Evolutionary conservation across 1,140 invertebrate species (phyloP).

Genomic region (Orussus abietinus): DNA sequence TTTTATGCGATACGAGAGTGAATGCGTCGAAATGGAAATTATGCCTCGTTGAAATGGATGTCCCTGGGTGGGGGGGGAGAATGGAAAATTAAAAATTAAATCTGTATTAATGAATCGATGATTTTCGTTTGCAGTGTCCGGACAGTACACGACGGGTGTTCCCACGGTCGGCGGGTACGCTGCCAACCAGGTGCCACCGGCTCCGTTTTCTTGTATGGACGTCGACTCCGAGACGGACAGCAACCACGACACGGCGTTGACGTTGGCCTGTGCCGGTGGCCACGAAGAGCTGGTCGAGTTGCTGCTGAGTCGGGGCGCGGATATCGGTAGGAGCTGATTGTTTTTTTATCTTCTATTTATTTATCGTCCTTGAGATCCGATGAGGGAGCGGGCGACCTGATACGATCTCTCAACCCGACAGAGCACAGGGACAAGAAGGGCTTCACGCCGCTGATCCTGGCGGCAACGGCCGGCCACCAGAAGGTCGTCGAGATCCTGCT

Average conservation of each 20-base stretch:
- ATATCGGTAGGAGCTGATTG: conserved; percentile 64
- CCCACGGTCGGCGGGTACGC: conserved; percentile 29
- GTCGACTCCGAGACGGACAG: conserved; percentile 96
- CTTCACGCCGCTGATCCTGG: conserved; percentile 95
- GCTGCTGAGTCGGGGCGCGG: conserved; percentile 82
- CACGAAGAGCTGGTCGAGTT: conserved; percentile 93
- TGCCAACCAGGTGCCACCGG: conserved; percentile 49
- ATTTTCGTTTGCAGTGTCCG: conserved; percentile 31
- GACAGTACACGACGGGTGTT: conserved; percentile 38
- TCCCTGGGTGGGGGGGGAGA: no score
- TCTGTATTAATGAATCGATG: neutral
- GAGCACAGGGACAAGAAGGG: conserved; percentile 99
- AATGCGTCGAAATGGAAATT: no score
- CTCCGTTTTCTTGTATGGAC: conserved; percentile 70
- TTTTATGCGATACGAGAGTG: no score
- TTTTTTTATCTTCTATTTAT: neutral
- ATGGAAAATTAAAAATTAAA: no score
- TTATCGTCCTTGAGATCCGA: no score
- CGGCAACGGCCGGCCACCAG: conserved; percentile 94
- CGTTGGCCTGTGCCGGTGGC: conserved; percentile 94
- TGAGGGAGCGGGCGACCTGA: no score
- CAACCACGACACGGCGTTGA: conserved; percentile 97
- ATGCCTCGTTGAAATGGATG: no score
- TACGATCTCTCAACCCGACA: conserved; percentile 29
- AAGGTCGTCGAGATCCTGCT: conserved; percentile 92